Conservation (phyloP, 2,888 invertebrate genomes). For the Stramonita haemastoma region DNA sequence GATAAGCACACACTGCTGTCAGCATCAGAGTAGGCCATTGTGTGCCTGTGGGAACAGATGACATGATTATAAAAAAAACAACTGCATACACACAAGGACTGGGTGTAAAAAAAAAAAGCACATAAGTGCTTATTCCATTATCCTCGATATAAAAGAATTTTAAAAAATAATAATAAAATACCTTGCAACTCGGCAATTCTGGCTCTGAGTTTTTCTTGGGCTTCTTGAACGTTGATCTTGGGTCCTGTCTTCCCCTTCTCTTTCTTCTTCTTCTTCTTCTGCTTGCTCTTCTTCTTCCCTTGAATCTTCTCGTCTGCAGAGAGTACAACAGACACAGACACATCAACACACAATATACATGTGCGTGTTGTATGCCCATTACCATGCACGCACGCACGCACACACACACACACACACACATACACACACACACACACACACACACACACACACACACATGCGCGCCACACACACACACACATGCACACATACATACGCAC, state of each 20-base stretch:
- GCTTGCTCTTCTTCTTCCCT: constrained; percentile 17
- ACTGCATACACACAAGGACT: too few species aligned
- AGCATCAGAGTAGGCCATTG: too few species aligned
- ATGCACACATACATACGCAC: not conserved
- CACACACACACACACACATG: not conserved
- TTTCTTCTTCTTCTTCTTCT: not conserved
- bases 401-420: not conserved
- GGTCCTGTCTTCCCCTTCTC: not conserved
- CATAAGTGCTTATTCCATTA: too few species aligned
- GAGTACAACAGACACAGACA: not conserved
- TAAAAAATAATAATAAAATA: too few species aligned
- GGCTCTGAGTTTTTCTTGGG: not conserved
- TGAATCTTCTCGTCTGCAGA: not conserved
- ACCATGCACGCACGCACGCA: too few species aligned
- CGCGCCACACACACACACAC: not conserved
- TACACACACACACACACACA: not conserved
- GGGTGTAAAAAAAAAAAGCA: too few species aligned
- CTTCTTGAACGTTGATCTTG: not conserved
- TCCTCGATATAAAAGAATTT: too few species aligned
- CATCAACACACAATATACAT: not conserved
- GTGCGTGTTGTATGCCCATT: not conserved
- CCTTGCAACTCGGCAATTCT: not conserved
- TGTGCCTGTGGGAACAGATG: too few species aligned
- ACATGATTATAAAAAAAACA: too few species aligned
- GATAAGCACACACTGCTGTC: not conserved